Conservation (phyloP, 2,888 invertebrate genomes). For the Lathronympha strigana region DNA sequence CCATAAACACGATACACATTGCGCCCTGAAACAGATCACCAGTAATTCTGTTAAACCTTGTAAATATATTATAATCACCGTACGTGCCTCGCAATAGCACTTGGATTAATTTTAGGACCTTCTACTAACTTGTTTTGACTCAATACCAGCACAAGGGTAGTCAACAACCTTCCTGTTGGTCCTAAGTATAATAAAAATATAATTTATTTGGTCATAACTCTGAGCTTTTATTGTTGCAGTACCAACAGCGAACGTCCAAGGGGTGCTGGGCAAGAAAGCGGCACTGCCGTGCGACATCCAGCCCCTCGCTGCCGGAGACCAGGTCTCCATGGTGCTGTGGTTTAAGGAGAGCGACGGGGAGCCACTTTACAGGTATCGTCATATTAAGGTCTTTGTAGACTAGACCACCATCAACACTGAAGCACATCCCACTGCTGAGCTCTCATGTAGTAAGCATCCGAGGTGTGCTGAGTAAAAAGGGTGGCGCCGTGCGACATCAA, state of each 20-base stretch:
- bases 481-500: too few relatives aligned
- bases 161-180: neutral
- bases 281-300: slow-evolving; percentile 94
- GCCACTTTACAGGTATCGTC: slow-evolving; percentile 91
- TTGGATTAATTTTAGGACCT: too few relatives aligned
- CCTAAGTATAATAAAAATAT: neutral
- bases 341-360: slow-evolving; percentile 93
- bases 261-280: slow-evolving; percentile 92
- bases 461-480: too few relatives aligned
- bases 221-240: slow-evolving; percentile 80
- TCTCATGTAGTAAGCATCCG: too few relatives aligned
- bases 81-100: too few relatives aligned
- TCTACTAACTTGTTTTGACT: too few relatives aligned
- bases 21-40: too few relatives aligned
- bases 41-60: too few relatives aligned
- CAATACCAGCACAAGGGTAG: too few relatives aligned
- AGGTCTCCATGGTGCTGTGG: slow-evolving; percentile 95
- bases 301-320: slow-evolving; percentile 89
- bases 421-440: too few relatives aligned
- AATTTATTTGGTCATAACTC: neutral
- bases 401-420: neutral
- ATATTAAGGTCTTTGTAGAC: neutral
- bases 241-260: slow-evolving; percentile 90
- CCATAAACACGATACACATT: too few relatives aligned
- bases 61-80: too few relatives aligned